A percentile compares a stretch with the other conserved stretches of the same genome.
phyloP scores from a whole-genome alignment of 2,113 vertebrate species.

The Taxidea taxus region DNA sequence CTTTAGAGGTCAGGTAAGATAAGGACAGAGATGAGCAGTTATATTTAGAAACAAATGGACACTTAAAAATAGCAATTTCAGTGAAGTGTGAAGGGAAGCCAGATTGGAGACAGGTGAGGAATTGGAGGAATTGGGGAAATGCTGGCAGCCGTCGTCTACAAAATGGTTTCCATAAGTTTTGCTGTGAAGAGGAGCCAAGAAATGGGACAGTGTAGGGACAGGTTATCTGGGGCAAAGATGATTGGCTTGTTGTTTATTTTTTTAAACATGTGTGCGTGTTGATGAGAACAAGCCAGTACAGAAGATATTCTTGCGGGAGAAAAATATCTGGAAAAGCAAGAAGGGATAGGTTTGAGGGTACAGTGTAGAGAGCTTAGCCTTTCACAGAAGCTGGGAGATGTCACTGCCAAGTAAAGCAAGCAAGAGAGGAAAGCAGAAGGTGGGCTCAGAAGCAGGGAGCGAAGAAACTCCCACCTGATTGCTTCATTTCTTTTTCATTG shows the following conservation, averaged over 20 bases:
- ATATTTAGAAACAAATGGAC: background rate
- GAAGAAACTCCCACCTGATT: background rate
- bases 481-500: background rate
- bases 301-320: background rate
- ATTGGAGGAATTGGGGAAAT: fast-evolving
- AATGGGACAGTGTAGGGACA: background rate
- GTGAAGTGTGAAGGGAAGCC: background rate
- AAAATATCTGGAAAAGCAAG: background rate
- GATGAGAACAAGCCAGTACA: background rate
- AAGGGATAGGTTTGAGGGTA: background rate
- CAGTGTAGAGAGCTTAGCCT: too few relatives aligned
- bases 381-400: background rate
- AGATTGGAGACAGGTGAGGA: background rate
- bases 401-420: background rate
- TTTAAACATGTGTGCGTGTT: background rate
- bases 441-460: background rate
- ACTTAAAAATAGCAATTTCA: background rate
- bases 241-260: background rate
- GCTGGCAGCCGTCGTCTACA: background rate
- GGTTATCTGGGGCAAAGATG: background rate
- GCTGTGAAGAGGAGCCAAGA: background rate
- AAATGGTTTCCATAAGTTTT: background rate
- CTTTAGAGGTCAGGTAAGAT: background rate
- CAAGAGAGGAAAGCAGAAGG: background rate
- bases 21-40: background rate